Base-by-base conservation (phyloP, 2,888 invertebrate genomes). In the Rhagonycha lutea region DNA sequence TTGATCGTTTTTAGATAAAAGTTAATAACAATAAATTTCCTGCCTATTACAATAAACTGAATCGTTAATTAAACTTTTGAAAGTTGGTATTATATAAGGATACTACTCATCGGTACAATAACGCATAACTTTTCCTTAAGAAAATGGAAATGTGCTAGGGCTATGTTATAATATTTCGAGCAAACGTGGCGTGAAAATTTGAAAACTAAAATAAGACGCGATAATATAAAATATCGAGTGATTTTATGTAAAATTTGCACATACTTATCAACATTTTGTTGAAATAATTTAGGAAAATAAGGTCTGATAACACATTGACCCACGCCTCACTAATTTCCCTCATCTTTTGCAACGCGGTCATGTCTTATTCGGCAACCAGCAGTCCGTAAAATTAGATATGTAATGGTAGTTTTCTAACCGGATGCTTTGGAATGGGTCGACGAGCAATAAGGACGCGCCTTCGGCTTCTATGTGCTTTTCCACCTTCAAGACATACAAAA, bases 381-480 rank as follows among this genome's bases (percentile, higher is more conserved):
- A 77, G 80, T 78, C 79, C 81, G 81, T 82, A 81, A 82, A 82
- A 82, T 82, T 81, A 79, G 81, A 82, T 82, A 77, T 74, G 77
- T 77, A 77, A 77, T 77, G 74, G 77, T 77, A 74, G 78, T 78
- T 78, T 76, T 78, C 78, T 78, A 76, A 75, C 72, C 74, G 78
- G 78, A 72, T 78, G 78, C 69, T 68, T 74, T 70, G 74, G 74
- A 69, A 71, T 77, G 77, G 77, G 74, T 77, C 77, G 74, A 11
- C 74, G 77, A 77, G 74, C 77, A 77, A 72, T 77, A 72, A 77
- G 74, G 72, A 69, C 74, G 72, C 77, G 77, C 77, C 72, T 67
- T 29, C n/a, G 47, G 74, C 61, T 72, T 70, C 71, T 70, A 61
- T 68, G 70, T 68, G 29, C 65, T 73, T 67, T 63, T 61, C 69